Evolutionary conservation across 2,888 invertebrate species (phyloP), one percentile per base, ranked within the genome.

Genomic region (Thalpophila matura): DNA sequence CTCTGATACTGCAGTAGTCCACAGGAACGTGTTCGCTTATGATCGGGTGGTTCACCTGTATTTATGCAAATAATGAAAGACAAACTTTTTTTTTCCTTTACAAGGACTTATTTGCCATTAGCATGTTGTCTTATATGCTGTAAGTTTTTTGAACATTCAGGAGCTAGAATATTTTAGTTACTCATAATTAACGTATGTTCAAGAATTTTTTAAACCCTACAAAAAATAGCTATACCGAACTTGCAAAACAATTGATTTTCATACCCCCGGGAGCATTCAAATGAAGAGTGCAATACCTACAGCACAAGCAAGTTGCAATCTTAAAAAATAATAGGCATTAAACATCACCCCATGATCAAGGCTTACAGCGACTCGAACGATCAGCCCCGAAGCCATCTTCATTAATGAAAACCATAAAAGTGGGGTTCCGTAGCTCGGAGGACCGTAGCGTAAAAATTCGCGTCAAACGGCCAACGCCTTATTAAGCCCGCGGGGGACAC

Each of bases 351-450:
- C 86, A 85, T 85, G 88, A 88, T 86, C 86, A 85, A 85, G 85
- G 84, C 83, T 84, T 84, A 84, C 86, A 87, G 80, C 81, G 88
- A 84, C 86, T 87, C 86, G 88, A 90, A 89, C 89, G 91, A 92
- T 93, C 93, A 89, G 92, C 90, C 92, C 89, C 82, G 87, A 82
- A 89, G 94, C 92, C 75, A 85, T 88, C 91, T 91, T 92, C 92
- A 91, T 92, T 93, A 93, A 93, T 92, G 92, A 89, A 91, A 90
- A 89, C 90, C 91, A 89, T 91, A 89, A 91, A 91, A 88, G 89
- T 88, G 88, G 89, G 91, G 88, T 86, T 71, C 66, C 70, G 57
- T 24, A 27, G 35, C 56, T 46, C 42, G 43, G 16, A 74, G 69
- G 72, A 62, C 63, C 66, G 53, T 69, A 58, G 79, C 70, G 78